phyloP scores from a whole-genome alignment of 2,797 vertebrate species.

The Staurois parvus region DNA sequence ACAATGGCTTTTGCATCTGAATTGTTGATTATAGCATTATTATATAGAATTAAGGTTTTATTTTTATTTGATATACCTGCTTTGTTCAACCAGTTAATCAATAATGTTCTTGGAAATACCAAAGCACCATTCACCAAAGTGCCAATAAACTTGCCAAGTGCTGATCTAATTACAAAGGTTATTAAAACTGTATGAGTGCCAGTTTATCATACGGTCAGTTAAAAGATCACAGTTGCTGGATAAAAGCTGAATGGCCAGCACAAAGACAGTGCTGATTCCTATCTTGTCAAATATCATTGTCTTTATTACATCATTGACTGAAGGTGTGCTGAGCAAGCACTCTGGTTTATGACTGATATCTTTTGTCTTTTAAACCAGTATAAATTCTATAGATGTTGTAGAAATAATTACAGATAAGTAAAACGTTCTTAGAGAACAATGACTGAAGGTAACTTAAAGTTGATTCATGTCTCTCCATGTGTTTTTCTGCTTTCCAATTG shows the following conservation, averaged over 20 bases:
- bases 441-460: constrained; percentile 42
- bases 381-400: constrained; percentile 42
- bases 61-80: constrained; percentile 34
- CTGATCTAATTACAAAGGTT: constrained; percentile 53
- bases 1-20: not conserved
- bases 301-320: constrained; percentile 47
- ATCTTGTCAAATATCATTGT: constrained; percentile 53
- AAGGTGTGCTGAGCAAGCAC: constrained; percentile 41
- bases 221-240: constrained; percentile 57
- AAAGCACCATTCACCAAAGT: constrained; percentile 37
- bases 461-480: constrained; percentile 45
- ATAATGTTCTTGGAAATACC: constrained; percentile 47
- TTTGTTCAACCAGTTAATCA: constrained; percentile 31
- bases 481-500: constrained; percentile 22
- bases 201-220: constrained; percentile 61
- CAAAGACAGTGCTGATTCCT: constrained; percentile 49
- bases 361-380: constrained; percentile 46
- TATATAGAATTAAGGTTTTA: constrained; percentile 4
- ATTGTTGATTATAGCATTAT: constrained; percentile 9
- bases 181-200: constrained; percentile 42
- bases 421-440: constrained; percentile 51
- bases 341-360: constrained; percentile 55
- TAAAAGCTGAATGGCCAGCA: constrained; percentile 44
- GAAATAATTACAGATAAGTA: constrained; percentile 60
- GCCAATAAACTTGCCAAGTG: constrained; percentile 42